Conservation (phyloP, 2,888 invertebrate genomes). For the Aspidiotus destructor region DNA sequence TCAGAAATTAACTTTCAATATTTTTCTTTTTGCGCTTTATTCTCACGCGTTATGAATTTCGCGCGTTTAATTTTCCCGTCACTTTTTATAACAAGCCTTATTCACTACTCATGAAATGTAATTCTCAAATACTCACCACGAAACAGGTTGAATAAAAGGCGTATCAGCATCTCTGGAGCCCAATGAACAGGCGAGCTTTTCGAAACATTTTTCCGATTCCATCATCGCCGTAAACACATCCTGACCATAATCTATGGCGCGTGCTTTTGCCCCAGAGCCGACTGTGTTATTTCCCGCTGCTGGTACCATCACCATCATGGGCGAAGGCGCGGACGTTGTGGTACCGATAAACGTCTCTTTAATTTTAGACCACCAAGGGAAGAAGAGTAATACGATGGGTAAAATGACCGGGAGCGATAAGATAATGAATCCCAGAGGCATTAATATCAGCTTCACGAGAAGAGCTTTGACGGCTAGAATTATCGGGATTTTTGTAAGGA, state of each 20-base stretch:
- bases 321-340: constrained; percentile 20
- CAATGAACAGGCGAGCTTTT: constrained; percentile 37
- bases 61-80: no score
- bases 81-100: no score
- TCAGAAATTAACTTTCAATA: no score
- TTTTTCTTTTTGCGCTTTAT: no score
- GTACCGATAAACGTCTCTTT: constrained; percentile 28
- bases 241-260: constrained; percentile 22
- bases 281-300: constrained; percentile 11
- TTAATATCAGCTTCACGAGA: constrained; percentile 37
- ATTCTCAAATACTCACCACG: constrained; percentile 36
- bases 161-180: constrained; percentile 36
- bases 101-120: no score
- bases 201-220: constrained; percentile 36
- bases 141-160: constrained; percentile 36
- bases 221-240: constrained; percentile 34
- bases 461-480: constrained; percentile 35
- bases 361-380: constrained; percentile 36
- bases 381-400: constrained; percentile 37
- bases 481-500: constrained; percentile 35
- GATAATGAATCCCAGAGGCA: constrained; percentile 37
- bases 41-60: no score
- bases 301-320: constrained; percentile 31
- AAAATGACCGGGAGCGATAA: constrained; percentile 37
- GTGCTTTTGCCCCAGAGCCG: background rate